phyloP scores from a whole-genome alignment of 2,888 invertebrate species.

The Phymatocera aterrima region DNA sequence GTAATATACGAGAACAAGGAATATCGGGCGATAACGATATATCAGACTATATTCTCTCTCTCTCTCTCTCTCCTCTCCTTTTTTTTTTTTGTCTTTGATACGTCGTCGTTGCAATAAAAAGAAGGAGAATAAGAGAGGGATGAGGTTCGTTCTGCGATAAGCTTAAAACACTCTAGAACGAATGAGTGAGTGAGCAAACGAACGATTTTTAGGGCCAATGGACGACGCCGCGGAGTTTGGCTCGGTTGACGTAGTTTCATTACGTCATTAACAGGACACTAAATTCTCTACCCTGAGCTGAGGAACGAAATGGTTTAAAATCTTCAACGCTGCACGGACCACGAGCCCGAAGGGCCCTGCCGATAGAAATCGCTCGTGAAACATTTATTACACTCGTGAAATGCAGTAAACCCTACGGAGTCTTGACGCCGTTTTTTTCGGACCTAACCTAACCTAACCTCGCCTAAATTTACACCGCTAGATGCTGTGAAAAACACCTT shows the following conservation, averaged over 20 bases:
- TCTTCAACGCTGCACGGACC: neutral
- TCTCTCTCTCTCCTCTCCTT: too few species aligned
- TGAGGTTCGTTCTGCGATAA: conserved; percentile 14
- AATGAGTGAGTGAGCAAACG: too few species aligned
- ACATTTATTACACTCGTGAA: conserved; percentile 31
- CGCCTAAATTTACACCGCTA: too few species aligned
- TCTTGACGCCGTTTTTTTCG: conserved; percentile 4
- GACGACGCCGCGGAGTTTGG: neutral
- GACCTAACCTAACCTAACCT: neutral
- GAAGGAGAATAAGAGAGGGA: neutral
- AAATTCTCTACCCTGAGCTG: conserved; percentile 3
- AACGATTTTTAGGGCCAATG: conserved; percentile 19
- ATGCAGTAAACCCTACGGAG: conserved; percentile 13
- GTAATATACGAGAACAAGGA: neutral
- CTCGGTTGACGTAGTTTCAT: conserved; percentile 13
- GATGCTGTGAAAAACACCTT: too few species aligned
- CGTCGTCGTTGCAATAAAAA: neutral
- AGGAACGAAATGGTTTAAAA: conserved; percentile 11
- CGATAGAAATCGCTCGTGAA: conserved; percentile 41
- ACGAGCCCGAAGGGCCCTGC: neutral
- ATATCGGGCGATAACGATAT: conserved; percentile 14
- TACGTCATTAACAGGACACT: conserved; percentile 42
- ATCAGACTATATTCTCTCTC: too few species aligned
- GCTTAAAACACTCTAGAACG: conserved; percentile 28
- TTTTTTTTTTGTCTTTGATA: neutral